phyloP scores from a whole-genome alignment of 2,113 vertebrate species.

The Semicossyphus pulcher region DNA sequence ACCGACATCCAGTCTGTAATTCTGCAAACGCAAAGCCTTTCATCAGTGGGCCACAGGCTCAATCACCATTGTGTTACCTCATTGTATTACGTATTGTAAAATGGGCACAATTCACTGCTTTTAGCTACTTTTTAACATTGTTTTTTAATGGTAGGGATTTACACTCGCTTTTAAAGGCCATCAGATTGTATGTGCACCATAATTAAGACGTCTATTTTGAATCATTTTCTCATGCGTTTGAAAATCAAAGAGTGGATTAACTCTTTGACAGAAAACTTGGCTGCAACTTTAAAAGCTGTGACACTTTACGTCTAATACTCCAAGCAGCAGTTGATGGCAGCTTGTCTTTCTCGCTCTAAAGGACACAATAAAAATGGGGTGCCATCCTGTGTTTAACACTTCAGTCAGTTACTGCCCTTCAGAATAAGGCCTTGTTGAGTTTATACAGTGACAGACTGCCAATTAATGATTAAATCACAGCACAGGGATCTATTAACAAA shows the following conservation, averaged over 20 bases:
- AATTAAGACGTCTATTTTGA: too few relatives aligned
- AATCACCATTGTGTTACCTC: too few relatives aligned
- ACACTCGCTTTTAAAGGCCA: too few relatives aligned
- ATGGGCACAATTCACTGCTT: too few relatives aligned
- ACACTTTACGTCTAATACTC: neutral
- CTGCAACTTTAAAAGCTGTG: neutral
- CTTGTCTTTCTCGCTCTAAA: neutral
- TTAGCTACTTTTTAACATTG: too few relatives aligned
- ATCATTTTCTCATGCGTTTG: too few relatives aligned
- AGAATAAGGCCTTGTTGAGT: constrained; percentile 13
- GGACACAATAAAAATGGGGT: constrained; percentile 1
- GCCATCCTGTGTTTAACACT: constrained; percentile 5
- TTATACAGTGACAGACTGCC: constrained; percentile 33
- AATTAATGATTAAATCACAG: constrained; percentile 36
- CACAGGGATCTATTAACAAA: constrained; percentile 19
- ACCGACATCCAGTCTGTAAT: too few relatives aligned
- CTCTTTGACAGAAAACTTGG: neutral
- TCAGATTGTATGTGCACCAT: too few relatives aligned
- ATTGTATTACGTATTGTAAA: too few relatives aligned
- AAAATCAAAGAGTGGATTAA: neutral
- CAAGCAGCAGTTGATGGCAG: constrained; percentile 4
- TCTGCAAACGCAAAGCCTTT: too few relatives aligned
- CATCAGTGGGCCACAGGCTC: too few relatives aligned
- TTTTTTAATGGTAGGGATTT: too few relatives aligned
- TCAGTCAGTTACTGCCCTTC: constrained; percentile 19